A percentile compares a stretch with the other conserved stretches of the same genome.
Conservation (phyloP, 2,888 invertebrate species). For the Andrena bucephala region DNA sequence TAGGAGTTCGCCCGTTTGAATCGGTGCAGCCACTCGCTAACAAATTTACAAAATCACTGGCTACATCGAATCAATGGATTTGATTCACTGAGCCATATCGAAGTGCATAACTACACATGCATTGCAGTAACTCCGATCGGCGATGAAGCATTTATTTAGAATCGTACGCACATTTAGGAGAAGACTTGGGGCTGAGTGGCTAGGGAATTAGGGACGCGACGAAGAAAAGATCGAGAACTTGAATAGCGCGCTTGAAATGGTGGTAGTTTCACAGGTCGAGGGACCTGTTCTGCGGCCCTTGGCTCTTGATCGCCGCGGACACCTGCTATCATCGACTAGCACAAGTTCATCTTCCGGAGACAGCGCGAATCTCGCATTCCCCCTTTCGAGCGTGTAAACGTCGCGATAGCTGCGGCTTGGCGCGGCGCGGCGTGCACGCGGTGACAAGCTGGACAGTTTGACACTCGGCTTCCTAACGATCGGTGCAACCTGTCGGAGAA, state of each 20-base stretch:
- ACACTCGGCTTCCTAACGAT: conserved; percentile 74
- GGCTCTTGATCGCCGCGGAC: conserved; percentile 31
- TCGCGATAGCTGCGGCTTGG: conserved; percentile 49
- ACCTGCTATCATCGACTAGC: conserved; percentile 57
- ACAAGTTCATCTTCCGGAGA: conserved; percentile 66
- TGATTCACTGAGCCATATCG: too few species aligned
- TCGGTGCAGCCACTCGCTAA: too few species aligned
- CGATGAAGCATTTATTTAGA: too few species aligned
- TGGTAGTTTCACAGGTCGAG: background rate
- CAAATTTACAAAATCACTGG: too few species aligned
- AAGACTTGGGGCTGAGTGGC: too few species aligned
- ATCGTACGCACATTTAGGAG: too few species aligned
- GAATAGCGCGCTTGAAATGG: background rate
- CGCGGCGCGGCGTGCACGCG: conserved; percentile 24
- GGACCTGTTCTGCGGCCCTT: conserved; percentile 25
- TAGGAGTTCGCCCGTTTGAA: too few species aligned
- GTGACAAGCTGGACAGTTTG: conserved; percentile 70
- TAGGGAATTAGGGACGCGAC: too few species aligned
- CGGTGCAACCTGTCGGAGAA: conserved; percentile 64
- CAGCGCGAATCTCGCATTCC: conserved; percentile 66
- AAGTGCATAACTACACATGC: too few species aligned
- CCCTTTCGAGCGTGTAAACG: conserved; percentile 61
- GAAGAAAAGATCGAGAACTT: too few species aligned
- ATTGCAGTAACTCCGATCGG: too few species aligned
- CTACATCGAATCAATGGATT: too few species aligned